A percentile compares a stretch with the other conserved stretches of the same genome.
Evolutionary conservation across 2,113 vertebrate species (phyloP).

Genomic region (Mormoops blainvillei): DNA sequence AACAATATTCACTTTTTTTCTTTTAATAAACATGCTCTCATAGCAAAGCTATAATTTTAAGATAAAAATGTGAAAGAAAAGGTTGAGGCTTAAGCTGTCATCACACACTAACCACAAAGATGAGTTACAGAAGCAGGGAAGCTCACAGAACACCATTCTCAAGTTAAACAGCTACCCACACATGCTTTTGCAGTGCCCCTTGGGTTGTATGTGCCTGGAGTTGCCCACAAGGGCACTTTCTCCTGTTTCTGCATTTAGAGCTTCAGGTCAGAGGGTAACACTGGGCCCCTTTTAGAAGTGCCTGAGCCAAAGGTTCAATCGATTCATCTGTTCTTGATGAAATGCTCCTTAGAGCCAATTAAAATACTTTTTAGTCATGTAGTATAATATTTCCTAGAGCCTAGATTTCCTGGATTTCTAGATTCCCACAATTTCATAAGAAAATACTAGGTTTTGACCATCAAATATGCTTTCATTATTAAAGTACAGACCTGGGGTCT

Average conservation of each 20-base stretch:
- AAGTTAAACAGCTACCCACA: neutral
- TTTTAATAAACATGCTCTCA: neutral
- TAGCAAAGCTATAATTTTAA: neutral
- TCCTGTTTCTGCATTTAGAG: neutral
- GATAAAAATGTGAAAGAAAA: slow-evolving; percentile 13
- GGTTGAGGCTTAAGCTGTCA: neutral
- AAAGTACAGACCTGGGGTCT: neutral
- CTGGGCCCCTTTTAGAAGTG: neutral
- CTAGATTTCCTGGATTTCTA: neutral
- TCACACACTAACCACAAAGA: neutral
- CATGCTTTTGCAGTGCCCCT: neutral
- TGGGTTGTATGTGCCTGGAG: accelerated
- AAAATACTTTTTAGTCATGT: neutral
- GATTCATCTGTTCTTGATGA: neutral
- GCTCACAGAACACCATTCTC: neutral
- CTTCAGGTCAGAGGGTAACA: neutral
- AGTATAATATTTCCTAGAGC: neutral
- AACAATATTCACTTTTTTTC: neutral
- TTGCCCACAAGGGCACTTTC: accelerated
- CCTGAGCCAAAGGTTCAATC: neutral
- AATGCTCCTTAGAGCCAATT: neutral
- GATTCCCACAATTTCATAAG: neutral
- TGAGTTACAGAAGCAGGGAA: neutral
- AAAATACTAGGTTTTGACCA: neutral
- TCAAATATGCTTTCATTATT: neutral